Evolutionary conservation across 2,113 vertebrate species (phyloP).

Genomic region (Syngnathoides biaculeatus): DNA sequence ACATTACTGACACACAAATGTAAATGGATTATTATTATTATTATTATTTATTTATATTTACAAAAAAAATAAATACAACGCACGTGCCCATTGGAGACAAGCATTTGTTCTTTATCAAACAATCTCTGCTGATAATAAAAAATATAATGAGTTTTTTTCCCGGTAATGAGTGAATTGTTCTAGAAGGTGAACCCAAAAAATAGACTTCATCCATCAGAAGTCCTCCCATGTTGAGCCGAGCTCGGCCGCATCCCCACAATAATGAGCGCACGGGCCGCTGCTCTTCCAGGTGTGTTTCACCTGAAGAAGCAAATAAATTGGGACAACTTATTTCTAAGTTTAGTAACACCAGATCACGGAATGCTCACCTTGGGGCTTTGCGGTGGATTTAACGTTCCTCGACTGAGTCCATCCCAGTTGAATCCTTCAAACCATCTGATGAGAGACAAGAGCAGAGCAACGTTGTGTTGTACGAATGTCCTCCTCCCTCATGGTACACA

Average conservation of each 20-base stretch:
- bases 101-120: slow-evolving; percentile 21
- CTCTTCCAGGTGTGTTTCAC: slow-evolving; percentile 39
- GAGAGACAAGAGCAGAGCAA: slow-evolving; percentile 13
- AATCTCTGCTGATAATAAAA: slow-evolving; percentile 19
- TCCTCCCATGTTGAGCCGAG: slow-evolving; percentile 63
- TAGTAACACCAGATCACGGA: not conserved
- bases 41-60: not conserved
- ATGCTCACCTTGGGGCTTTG: slow-evolving; percentile 65
- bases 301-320: slow-evolving; percentile 20
- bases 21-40: not conserved
- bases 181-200: slow-evolving; percentile 12
- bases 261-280: slow-evolving; percentile 23
- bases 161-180: slow-evolving; percentile 20
- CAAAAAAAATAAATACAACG: slow-evolving; percentile 13
- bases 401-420: slow-evolving; percentile 69
- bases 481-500: too few relatives aligned
- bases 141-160: slow-evolving; percentile 22
- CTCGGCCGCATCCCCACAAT: slow-evolving; percentile 36
- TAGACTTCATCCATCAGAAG: slow-evolving; percentile 51
- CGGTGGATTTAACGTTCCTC: slow-evolving; percentile 55
- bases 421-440: slow-evolving; percentile 77
- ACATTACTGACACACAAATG: slow-evolving; percentile 1
- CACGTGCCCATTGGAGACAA: slow-evolving; percentile 12
- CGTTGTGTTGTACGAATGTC: too few relatives aligned
- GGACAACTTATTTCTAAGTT: not conserved